A percentile compares a stretch with the other conserved stretches of the same genome.
These are phyloP conservation scores for Exephanes ischioxanthus DNA, from an alignment of 2,888 invertebrate genomes.

Conservation along the genomic window DNA sequence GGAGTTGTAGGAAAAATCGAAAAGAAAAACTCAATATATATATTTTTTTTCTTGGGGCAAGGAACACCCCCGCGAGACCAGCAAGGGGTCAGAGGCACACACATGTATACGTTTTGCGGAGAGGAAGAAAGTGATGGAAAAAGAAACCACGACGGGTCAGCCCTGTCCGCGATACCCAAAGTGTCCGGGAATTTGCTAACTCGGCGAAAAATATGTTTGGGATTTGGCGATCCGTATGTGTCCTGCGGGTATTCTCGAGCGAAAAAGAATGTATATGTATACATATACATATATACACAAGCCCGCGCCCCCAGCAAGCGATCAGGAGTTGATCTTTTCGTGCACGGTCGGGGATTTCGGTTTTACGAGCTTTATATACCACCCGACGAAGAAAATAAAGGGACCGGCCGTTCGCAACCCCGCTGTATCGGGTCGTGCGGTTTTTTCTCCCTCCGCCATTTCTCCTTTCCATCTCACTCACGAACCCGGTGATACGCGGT, in stretches of 20 bases:
- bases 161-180: conserved; percentile 61
- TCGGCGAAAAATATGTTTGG: conserved; percentile 83
- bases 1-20: not conserved
- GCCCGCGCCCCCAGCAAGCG: not conserved
- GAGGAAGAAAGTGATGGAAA: not conserved
- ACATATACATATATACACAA: not conserved
- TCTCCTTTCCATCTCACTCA: conserved; percentile 38
- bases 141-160: conserved; percentile 20
- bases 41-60: not conserved
- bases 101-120: not conserved
- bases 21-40: not conserved
- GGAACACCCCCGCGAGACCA: not conserved
- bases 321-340: conserved; percentile 66
- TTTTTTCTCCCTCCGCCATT: conserved; percentile 1
- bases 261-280: not conserved
- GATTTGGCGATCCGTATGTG: conserved; percentile 74
- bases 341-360: conserved; percentile 75
- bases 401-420: conserved; percentile 35
- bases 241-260: conserved; percentile 66
- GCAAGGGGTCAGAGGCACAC: not conserved
- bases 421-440: conserved; percentile 34
- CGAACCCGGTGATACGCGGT: conserved; percentile 34
- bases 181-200: conserved; percentile 81
- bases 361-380: conserved; percentile 78
- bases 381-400: conserved; percentile 54